Base-by-base conservation (phyloP, 1,140 invertebrate genomes). In the Calliphora vicina region DNA sequence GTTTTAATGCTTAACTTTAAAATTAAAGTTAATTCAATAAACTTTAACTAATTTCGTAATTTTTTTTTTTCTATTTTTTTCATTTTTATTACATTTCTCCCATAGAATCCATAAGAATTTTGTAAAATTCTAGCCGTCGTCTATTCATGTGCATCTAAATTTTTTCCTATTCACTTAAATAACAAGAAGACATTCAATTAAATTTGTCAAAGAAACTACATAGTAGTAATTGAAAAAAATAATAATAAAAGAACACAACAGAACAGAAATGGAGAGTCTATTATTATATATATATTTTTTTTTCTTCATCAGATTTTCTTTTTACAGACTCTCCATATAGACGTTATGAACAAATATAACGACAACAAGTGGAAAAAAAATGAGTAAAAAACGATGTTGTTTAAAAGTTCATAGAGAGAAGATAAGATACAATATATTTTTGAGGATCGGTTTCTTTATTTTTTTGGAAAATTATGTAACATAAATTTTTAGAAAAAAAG, bases 211-310 rank as follows among this genome's bases (percentile, higher is more conserved):
- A 57, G 50, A 57, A 57, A 57, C 50, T 57, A 57, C 50, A 57
- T 57, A 57, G 50, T 57, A 57, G 50, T 57, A 57, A 57, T 57
- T 57, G 50, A 57, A 57, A 57, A 57, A 57, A 57, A 57, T 57
- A n/a, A 57, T 57, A 57, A 15, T n/a, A 57, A 57, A 57, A 57
- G 13, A 57, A 57, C 15, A 15, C 6, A 57, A 57, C 15, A 57
- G 13, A 57, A 57, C 15, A 57, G 50, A 57, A 57, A 57, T 57
- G 50, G 50, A 57, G 50, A 57, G 15, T 57, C 50, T 57, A 57
- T 57, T 17, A n/a, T n/a, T 57, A n/a, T 57, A n/a, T n/a, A 57
- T 57, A n/a, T 10, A 57, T 13, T 57, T 57, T 57, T 57, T n/a
- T 57, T 57, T n/a, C 6, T 35, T 8, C 6, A 35, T 35, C 12